A percentile compares a stretch with the other conserved stretches of the same genome.
Evolutionary conservation across 2,888 invertebrate genomes (phyloP).

Genomic region (Ophion obscuratus): DNA sequence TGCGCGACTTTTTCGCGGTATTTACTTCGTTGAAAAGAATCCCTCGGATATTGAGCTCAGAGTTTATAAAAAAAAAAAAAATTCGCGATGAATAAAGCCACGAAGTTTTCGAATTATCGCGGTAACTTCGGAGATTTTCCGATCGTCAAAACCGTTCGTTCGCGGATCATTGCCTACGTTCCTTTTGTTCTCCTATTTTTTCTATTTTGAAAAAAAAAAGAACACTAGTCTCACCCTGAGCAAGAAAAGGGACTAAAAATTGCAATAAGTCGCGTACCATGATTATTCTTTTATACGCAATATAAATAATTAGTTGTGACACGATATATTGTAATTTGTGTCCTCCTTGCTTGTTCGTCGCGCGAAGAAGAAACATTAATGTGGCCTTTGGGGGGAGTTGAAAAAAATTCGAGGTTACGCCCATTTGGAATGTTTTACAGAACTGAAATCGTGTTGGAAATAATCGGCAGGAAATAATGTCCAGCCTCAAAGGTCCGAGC

Average conservation of each 20-base stretch:
- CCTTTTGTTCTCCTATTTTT: neutral
- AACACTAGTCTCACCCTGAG: neutral
- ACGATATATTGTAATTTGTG: slow-evolving; percentile 3
- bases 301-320: slow-evolving; percentile 6
- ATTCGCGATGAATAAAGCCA: neutral
- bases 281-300: slow-evolving; percentile 1
- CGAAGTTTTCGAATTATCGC: neutral
- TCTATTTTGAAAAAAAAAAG: neutral
- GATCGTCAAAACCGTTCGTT: neutral
- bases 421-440: neutral
- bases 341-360: neutral
- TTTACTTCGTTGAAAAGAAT: neutral
- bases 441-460: neutral
- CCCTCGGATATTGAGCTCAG: neutral
- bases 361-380: neutral
- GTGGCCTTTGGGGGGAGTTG: slow-evolving; percentile 13
- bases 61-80: neutral
- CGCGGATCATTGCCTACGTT: neutral
- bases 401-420: slow-evolving; percentile 1
- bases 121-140: neutral
- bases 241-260: neutral
- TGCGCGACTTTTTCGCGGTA: neutral
- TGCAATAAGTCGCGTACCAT: slow-evolving; percentile 3
- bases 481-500: neutral
- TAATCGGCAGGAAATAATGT: neutral